A percentile compares a stretch with the other conserved stretches of the same genome.
phyloP scores from a whole-genome alignment of 2,888 invertebrate genomes.

The Macaria notata region DNA sequence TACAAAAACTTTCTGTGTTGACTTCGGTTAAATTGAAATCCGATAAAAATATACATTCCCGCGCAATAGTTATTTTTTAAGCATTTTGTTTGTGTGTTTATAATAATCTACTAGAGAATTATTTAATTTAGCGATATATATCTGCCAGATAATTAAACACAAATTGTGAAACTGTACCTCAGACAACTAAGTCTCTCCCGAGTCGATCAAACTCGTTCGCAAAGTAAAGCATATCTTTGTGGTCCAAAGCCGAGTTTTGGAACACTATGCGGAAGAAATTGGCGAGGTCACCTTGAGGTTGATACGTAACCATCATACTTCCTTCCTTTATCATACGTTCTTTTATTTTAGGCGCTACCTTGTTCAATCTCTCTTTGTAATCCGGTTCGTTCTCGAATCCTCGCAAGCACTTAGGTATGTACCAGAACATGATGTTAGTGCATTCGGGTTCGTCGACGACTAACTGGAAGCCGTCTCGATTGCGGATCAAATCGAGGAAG shows the following conservation, averaged over 20 bases:
- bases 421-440: constrained; percentile 98
- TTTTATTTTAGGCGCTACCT: constrained; percentile 95
- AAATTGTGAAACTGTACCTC: constrained; percentile 30
- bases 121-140: not conserved
- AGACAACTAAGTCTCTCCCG: constrained; percentile 84
- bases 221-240: constrained; percentile 93
- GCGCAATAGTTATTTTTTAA: too few species aligned
- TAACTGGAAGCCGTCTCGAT: constrained; percentile 87
- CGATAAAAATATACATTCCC: too few species aligned
- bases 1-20: too few species aligned
- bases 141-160: constrained; percentile 15
- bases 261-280: constrained; percentile 98
- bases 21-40: too few species aligned
- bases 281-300: constrained; percentile 91
- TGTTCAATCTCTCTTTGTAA: constrained; percentile 86
- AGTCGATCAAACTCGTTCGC: constrained; percentile 93
- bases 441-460: constrained; percentile 92
- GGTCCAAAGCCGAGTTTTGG: constrained; percentile 93
- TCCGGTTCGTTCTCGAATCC: constrained; percentile 77
- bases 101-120: too few species aligned
- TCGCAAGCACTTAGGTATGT: constrained; percentile 89
- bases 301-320: constrained; percentile 98
- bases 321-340: constrained; percentile 97
- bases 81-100: too few species aligned
- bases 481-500: constrained; percentile 85